A percentile compares a stretch with the other conserved stretches of the same genome.
Evolutionary conservation across 2,888 invertebrate genomes (phyloP).

Genomic region (Pammene aurita): DNA sequence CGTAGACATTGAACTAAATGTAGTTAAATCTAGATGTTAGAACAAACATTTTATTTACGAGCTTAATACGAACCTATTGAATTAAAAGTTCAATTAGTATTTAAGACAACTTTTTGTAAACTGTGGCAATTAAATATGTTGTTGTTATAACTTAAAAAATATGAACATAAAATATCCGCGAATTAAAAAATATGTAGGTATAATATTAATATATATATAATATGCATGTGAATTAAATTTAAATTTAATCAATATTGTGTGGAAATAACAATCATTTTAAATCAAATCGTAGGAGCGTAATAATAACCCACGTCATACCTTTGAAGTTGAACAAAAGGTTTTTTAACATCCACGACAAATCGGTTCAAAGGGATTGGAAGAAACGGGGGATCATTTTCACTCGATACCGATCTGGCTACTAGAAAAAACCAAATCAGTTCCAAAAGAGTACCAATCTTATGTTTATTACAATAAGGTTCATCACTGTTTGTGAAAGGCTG

Average conservation of each 20-base stretch:
- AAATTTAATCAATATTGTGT: slow-evolving; percentile 42
- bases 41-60: too few species aligned
- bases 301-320: slow-evolving; percentile 67
- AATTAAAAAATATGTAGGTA: too few species aligned
- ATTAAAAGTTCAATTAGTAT: too few species aligned
- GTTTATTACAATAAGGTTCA: background rate
- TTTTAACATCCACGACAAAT: slow-evolving; percentile 61
- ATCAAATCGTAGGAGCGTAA: slow-evolving; percentile 62
- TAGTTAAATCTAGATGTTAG: background rate
- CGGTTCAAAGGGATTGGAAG: slow-evolving; percentile 68
- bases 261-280: slow-evolving; percentile 59
- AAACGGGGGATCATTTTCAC: slow-evolving; percentile 68
- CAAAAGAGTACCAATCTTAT: slow-evolving; percentile 41
- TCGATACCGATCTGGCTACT: slow-evolving; percentile 69
- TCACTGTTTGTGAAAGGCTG: slow-evolving; percentile 36
- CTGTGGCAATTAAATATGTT: too few species aligned
- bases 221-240: background rate
- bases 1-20: background rate
- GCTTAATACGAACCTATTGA: too few species aligned
- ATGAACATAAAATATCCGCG: too few species aligned
- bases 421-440: slow-evolving; percentile 48
- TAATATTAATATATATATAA: too few species aligned
- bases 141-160: too few species aligned
- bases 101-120: too few species aligned
- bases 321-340: slow-evolving; percentile 75